Base-by-base conservation (phyloP, 2,888 invertebrate genomes). In the Boloria euphrosyne region DNA sequence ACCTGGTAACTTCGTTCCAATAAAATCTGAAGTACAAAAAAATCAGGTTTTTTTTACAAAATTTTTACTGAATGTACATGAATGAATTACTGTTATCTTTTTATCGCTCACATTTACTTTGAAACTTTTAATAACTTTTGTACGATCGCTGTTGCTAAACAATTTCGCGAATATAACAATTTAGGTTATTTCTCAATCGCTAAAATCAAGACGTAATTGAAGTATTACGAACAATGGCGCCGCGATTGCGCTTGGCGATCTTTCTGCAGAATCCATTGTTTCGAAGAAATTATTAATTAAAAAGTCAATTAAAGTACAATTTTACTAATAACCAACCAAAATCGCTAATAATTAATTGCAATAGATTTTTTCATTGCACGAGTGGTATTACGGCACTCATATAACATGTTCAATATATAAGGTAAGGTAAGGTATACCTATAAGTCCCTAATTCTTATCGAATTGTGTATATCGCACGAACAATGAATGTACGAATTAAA, bases 201-300 rank as follows among this genome's bases (percentile, higher is more conserved):
- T 57, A 57, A 63, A 57, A 63, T 63, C 55, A 51, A 63, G 55
- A 51, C 57, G 44, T 63, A 63, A 63, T 63, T 63, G 55, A 63
- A 63, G 63, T 51, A 63, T 63, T 63, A 63, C 22, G 57, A 27
- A 63, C 63, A 63, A 63, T 57, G 57, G 63, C 16, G 49, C 63
- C 49, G 16, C 63, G 63, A 63, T 63, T 63, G 50, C 63, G 62
- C 49, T 44, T 55, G 53, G 43, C 63, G 63, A 46, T 63, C 63
- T 49, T 49, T 44, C 44, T 38, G 44, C n/a, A 63, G 43, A 43
- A 50, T 55, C 50, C 57, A 14, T 63, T 63, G 50, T 63, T 63
- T 49, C 16, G 16, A 43, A 57, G 63, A 57, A 63, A 63, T 63
- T 63, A 57, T 57, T 63, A 63, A 63, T 63, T 57, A 57, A 63